A percentile compares a stretch with the other conserved stretches of the same genome.
phyloP scores from a whole-genome alignment of 1,140 invertebrate genomes.

The Paramacrobiotus metropolitanus region DNA sequence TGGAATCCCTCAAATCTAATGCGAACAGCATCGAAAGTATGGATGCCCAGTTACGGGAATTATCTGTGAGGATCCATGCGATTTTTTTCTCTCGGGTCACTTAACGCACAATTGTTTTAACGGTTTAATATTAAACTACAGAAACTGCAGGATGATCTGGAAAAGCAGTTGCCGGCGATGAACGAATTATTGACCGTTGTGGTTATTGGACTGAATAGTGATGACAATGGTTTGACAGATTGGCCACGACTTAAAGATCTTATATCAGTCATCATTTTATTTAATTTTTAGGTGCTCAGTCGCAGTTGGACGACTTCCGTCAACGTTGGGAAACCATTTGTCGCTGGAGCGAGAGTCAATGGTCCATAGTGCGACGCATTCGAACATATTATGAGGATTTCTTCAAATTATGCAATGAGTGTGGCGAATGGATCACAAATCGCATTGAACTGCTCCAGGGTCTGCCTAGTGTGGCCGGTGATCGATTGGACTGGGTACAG shows the following conservation, averaged over 20 bases:
- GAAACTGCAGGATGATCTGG: constrained; percentile 1
- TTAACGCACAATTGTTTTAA: neutral
- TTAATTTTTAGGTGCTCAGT: neutral
- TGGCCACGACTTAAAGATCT: neutral
- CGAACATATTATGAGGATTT: neutral
- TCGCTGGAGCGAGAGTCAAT: neutral
- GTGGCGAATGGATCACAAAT: neutral
- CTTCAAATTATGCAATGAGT: neutral
- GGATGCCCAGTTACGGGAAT: neutral
- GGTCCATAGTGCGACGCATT: neutral
- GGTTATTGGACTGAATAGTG: neutral
- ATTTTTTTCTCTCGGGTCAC: no score
- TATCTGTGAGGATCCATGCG: neutral
- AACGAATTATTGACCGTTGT: neutral
- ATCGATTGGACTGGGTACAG: neutral
- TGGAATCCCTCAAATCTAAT: neutral
- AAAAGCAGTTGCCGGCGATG: neutral
- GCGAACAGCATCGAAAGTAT: neutral
- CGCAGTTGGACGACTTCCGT: neutral
- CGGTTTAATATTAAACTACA: neutral
- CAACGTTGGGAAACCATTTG: neutral
- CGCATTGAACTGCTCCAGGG: neutral
- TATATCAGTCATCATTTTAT: neutral
- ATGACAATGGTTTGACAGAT: neutral
- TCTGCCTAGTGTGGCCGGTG: neutral